Evolutionary conservation across 2,888 invertebrate genomes (phyloP), one percentile per base, ranked within the genome.

Genomic region (Platycnemis pennipes): DNA sequence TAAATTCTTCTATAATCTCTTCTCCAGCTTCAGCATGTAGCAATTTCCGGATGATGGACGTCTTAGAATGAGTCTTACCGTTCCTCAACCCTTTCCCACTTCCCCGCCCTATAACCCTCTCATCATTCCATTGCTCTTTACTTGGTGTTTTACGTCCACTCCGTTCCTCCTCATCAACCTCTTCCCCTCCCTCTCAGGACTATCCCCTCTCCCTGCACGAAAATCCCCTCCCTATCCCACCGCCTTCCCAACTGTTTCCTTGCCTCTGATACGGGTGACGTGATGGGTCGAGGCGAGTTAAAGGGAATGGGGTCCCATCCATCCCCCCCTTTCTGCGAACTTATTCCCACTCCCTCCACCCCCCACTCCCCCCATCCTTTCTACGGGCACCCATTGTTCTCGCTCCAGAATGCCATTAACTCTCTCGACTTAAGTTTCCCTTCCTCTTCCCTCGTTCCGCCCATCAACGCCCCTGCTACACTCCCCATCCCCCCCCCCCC

Each of bases 401-500:
- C 91, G 37, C 63, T 37, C 91, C 91, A 56, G 56, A 91, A 91
- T 91, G n/a, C 91, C 91, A 91, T 91, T 63, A 91, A 44, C 91
- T 63, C 56, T 26, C 53, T 26, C 91, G 37, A 42, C 56, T 53
- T 56, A 37, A n/a, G 26, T 42, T 56, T 56, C 53, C 37, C 31
- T 37, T 89, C 22, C 11, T 16, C 49, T 49, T 53, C 49, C 88
- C 11, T 49, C 46, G n/a, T 53, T 88, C 53, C 53, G 16, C 37
- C 53, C 53, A 37, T 31, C 53, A 49, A 49, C 49, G 49, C 63
- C 5, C 63, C 63, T 63, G 56, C 5, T 22, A 16, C 8, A 31
- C 31, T n/a, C 13, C 37, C 11, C 77, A 77, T 26, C n/a, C 37
- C 13, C 77, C 77, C 2, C 37, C 77, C 13, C 46, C 49, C 88